A percentile compares a stretch with the other conserved stretches of the same genome.
Conservation (phyloP, 2,113 vertebrate species). For the Labrus mixtus region DNA sequence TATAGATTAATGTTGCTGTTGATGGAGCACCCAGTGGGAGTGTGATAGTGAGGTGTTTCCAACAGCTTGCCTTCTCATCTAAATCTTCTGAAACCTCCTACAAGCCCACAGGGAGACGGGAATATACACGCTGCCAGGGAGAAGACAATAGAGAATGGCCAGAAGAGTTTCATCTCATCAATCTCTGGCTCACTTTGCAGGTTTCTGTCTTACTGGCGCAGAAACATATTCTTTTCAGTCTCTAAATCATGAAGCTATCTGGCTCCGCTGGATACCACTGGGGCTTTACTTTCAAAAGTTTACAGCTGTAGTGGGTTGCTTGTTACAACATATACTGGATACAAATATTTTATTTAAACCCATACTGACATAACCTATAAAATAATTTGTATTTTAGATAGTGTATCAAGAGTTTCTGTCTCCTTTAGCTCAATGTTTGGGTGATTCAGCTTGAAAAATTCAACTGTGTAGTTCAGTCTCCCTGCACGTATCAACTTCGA, state of each 20-base stretch:
- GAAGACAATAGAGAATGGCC: conserved; percentile 73
- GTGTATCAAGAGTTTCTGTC: no score
- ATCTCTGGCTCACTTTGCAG: conserved; percentile 59
- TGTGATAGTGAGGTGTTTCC: conserved; percentile 74
- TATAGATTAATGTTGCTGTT: conserved; percentile 71
- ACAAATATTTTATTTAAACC: background rate
- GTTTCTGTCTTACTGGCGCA: conserved; percentile 31
- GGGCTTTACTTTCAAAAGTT: conserved; percentile 21
- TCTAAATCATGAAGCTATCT: conserved; percentile 46
- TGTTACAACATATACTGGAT: background rate
- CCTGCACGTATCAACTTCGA: no score
- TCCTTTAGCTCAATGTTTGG: no score
- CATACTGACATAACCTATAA: no score
- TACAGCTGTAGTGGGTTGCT: background rate
- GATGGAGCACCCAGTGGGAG: conserved; percentile 75
- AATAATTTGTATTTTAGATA: background rate
- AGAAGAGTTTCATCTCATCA: conserved; percentile 63
- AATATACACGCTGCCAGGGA: conserved; percentile 65
- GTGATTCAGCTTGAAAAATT: no score
- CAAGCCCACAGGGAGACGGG: conserved; percentile 64
- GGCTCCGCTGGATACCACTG: conserved; percentile 16
- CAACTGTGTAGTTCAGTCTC: no score
- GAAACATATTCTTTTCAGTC: conserved; percentile 52
- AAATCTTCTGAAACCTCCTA: conserved; percentile 72
- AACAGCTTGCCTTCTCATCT: conserved; percentile 71